Conservation (phyloP, 1,140 invertebrate genomes). For the Sweltsa coloradensis region DNA sequence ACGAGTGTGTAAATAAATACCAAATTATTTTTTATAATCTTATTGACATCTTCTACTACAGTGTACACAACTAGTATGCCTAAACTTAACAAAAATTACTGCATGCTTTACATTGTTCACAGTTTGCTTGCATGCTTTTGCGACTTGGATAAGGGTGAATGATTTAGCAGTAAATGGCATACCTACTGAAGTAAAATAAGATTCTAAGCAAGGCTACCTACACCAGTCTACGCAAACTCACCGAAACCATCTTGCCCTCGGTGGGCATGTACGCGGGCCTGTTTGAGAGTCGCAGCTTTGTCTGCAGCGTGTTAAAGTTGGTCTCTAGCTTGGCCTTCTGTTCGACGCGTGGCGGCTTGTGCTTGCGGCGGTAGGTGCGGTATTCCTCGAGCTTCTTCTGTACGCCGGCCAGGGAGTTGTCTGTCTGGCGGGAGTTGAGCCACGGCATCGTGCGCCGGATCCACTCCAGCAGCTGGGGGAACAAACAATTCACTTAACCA, state of each 20-base stretch:
- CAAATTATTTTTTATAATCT: too few species aligned
- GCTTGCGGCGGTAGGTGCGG: conserved; percentile 92
- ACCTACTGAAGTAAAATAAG: too few species aligned
- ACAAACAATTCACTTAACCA: conserved; percentile 13
- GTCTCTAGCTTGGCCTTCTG: conserved; percentile 98
- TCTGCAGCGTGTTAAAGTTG: conserved; percentile 98
- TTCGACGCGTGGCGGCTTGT: conserved; percentile 97
- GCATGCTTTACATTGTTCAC: too few species aligned
- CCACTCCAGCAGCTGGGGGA: conserved; percentile 90
- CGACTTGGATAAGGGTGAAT: too few species aligned
- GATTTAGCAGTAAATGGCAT: too few species aligned
- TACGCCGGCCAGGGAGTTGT: conserved; percentile 93
- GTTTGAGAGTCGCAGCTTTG: conserved; percentile 91
- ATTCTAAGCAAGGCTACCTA: too few species aligned
- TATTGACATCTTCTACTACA: too few species aligned
- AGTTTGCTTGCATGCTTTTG: too few species aligned
- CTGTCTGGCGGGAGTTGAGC: conserved; percentile 92
- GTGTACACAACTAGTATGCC: too few species aligned
- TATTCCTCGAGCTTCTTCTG: conserved; percentile 98
- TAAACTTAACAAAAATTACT: too few species aligned
- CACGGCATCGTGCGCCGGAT: conserved; percentile 95
- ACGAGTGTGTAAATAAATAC: too few species aligned
- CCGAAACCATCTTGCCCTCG: conserved; percentile 95
- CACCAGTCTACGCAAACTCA: too few species aligned
- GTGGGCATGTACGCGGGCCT: conserved; percentile 97